Evolutionary conservation across 2,888 invertebrate genomes (phyloP), one percentile per base, ranked within the genome.

Genomic region (Chromoteleia sp.): DNA sequence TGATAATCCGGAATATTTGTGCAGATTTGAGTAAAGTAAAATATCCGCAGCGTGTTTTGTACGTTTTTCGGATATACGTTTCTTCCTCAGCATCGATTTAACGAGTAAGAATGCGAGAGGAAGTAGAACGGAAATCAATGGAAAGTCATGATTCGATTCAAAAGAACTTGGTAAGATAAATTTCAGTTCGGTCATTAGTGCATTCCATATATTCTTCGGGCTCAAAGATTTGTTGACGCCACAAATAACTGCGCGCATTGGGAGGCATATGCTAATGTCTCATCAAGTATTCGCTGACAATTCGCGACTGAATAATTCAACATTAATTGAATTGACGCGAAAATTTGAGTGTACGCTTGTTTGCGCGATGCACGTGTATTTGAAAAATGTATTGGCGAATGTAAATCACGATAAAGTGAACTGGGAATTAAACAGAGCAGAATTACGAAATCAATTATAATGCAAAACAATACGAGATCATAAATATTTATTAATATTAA

Each of bases 81-180:
- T 68, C 76, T 58, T 75, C 70, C 81, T 65, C 68, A 68, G 75
- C 82, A 76, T 86, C 82, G 80, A 83, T 83, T 85, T 83, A 84
- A 84, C 80, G 61, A 58, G 83, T 77, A 75, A 73, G 83, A 81
- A 79, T 82, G 75, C 80, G 80, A 82, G 83, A 59, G 71, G 45
- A 84, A 29, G 70, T 73, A 36, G 70, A 78, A 68, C 79, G 85
- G 83, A 85, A 84, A 85, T 67, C 76, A 79, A 85, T 83, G 79
- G 78, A 82, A 81, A 80, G 74, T 65, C 33, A 33, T 33, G 56
- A 56, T 68, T 68, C 33, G 33, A 12, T 56, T 68, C 56, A 43
- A 68, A 68, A 68, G 87, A 87, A 87, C 87, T 89, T 88, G 88
- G 87, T 89, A 88, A 89, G 88, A 83, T 83, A 86, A 88, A 89